Percentiles rank a stretch among this genome's conserved stretches.
Conservation (phyloP, 1,140 invertebrate genomes). For the Atopsyche davidsoni region DNA sequence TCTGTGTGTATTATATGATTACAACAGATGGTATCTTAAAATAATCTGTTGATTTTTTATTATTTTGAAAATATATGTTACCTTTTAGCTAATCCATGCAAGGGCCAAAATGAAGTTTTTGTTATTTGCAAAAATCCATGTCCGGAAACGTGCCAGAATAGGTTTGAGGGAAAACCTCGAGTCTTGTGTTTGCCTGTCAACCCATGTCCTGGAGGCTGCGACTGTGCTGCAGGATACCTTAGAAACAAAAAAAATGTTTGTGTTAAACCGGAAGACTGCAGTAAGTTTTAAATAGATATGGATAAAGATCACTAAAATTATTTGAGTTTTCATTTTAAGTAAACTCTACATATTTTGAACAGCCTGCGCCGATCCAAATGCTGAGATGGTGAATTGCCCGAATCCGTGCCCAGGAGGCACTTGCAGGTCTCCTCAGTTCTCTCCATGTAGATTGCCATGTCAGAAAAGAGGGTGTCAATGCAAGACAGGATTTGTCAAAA, state of each 20-base stretch:
- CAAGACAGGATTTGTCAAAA: conserved; percentile 5
- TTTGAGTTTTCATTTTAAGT: too few species aligned
- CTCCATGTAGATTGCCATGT: background rate
- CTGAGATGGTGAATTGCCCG: conserved; percentile 2
- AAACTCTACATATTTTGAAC: too few species aligned
- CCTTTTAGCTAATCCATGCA: conserved; percentile 18
- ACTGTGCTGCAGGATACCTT: conserved; percentile 17
- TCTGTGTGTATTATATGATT: conserved; percentile 13
- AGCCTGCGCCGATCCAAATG: conserved; percentile 1
- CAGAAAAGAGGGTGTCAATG: background rate
- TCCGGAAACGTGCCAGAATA: conserved; percentile 16
- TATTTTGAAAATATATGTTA: too few species aligned
- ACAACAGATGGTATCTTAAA: conserved; percentile 5
- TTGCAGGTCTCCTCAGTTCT: background rate
- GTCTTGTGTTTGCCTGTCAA: conserved; percentile 4
- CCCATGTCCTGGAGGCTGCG: conserved; percentile 18
- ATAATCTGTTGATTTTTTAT: too few species aligned
- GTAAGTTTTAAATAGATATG: too few species aligned
- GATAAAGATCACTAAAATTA: too few species aligned
- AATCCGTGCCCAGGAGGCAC: background rate
- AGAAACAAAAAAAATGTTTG: conserved; percentile 15
- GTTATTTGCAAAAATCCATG: conserved; percentile 13
- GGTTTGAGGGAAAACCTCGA: background rate
- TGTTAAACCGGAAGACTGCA: conserved; percentile 13
- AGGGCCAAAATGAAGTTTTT: conserved; percentile 15